A percentile compares a stretch with the other conserved stretches of the same genome.
These are phyloP conservation scores for Glyptemys insculpta DNA, from an alignment of 2,797 vertebrate genomes.

Conservation along the genomic window DNA sequence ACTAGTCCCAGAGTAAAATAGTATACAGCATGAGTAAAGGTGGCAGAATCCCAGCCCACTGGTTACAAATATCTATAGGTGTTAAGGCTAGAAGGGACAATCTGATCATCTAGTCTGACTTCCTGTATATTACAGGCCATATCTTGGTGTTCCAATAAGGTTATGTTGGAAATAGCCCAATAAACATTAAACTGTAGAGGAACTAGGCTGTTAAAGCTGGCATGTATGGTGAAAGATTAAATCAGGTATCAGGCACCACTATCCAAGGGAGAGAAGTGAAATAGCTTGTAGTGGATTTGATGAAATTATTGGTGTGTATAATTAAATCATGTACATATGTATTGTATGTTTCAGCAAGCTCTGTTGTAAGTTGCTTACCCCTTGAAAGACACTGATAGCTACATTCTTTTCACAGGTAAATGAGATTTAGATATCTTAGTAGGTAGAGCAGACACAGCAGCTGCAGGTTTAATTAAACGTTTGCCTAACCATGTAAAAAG, in stretches of 20 bases:
- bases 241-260: constrained; percentile 14
- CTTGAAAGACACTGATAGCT: constrained; percentile 45
- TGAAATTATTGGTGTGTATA: not conserved
- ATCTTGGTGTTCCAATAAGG: not conserved
- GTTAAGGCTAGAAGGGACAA: not conserved
- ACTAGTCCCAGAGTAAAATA: not conserved
- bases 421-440: constrained; percentile 36
- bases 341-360: constrained; percentile 34
- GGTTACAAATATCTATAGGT: not conserved
- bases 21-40: not conserved
- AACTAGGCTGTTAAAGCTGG: not conserved
- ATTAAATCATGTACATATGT: constrained; percentile 35
- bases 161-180: not conserved
- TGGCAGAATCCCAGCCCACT: not conserved
- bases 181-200: not conserved
- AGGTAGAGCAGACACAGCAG: constrained; percentile 58
- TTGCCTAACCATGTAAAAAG: constrained; percentile 76
- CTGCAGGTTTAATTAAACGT: constrained; percentile 78
- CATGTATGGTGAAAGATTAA: not conserved
- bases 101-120: not conserved
- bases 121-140: not conserved
- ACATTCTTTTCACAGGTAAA: constrained; percentile 66
- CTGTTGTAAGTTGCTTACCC: constrained; percentile 45
- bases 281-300: not conserved
- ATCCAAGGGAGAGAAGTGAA: constrained; percentile 1